phyloP scores from a whole-genome alignment of 2,797 vertebrate genomes.

The Champsocephalus esox region DNA sequence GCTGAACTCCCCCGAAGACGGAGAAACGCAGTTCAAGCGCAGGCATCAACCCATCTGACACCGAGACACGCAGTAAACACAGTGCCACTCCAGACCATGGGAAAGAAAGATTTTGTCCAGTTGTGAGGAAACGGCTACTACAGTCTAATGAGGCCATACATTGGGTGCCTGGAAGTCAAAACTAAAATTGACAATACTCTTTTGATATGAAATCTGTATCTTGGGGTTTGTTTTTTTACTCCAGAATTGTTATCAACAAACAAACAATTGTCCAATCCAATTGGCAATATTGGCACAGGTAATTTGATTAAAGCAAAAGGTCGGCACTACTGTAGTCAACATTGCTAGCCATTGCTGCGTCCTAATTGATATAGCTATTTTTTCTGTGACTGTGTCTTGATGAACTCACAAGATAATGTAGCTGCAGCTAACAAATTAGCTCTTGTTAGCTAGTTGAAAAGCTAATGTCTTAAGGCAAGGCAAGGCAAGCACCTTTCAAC shows the following conservation, averaged over 20 bases:
- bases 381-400: neutral
- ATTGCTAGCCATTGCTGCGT: neutral
- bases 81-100: conserved; percentile 20
- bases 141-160: neutral
- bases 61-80: conserved; percentile 47
- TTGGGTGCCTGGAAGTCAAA: neutral
- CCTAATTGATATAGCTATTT: neutral
- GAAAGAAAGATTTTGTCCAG: neutral
- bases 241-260: neutral
- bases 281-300: neutral
- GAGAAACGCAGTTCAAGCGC: conserved; percentile 72
- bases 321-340: neutral
- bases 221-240: neutral
- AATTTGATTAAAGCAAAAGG: neutral
- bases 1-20: conserved; percentile 50
- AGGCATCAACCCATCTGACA: conserved; percentile 64
- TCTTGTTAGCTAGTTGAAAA: neutral
- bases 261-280: too few species aligned
- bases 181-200: neutral
- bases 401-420: neutral
- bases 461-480: too few species aligned
- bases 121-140: neutral
- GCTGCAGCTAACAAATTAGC: neutral
- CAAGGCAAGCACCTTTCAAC: too few species aligned
- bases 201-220: neutral